Conservation (phyloP, 2,113 vertebrate genomes). For the Sprattus sprattus region DNA sequence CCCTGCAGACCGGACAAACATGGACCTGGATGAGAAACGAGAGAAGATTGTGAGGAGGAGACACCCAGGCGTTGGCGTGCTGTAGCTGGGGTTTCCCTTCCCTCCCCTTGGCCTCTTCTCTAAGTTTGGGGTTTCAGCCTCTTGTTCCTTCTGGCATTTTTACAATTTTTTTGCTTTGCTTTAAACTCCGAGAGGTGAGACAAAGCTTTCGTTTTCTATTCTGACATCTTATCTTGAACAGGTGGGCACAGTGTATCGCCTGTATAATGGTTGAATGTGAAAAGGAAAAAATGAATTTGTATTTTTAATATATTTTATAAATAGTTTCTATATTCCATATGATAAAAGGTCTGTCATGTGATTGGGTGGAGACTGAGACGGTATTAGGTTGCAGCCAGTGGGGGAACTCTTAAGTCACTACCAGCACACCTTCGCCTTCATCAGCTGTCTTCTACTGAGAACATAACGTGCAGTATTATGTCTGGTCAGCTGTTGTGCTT, state of each 20-base stretch:
- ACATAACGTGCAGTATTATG: slow-evolving; percentile 10
- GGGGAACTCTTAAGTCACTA: not conserved
- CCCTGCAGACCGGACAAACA: not conserved
- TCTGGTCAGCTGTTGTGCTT: not conserved
- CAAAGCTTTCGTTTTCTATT: not conserved
- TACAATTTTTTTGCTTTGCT: not conserved
- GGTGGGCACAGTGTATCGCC: not conserved
- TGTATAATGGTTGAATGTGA: not conserved
- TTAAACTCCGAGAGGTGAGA: not conserved
- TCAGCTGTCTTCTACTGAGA: not conserved
- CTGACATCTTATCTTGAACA: not conserved
- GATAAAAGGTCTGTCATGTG: not conserved
- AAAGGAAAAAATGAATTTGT: not conserved
- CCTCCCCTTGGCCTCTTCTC: not conserved
- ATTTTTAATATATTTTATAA: slow-evolving; percentile 19
- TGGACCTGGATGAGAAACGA: not conserved
- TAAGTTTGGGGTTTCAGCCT: not conserved
- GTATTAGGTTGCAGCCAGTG: not conserved
- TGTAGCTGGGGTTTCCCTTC: not conserved
- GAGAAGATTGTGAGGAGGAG: not conserved
- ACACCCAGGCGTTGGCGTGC: not conserved
- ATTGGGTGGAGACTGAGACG: not conserved
- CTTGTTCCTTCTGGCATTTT: not conserved
- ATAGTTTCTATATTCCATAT: not conserved
- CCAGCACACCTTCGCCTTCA: not conserved